Evolutionary conservation across 1,140 invertebrate species (phyloP), one percentile per base, ranked within the genome.

Genomic region (Elymnias hypermnestra): DNA sequence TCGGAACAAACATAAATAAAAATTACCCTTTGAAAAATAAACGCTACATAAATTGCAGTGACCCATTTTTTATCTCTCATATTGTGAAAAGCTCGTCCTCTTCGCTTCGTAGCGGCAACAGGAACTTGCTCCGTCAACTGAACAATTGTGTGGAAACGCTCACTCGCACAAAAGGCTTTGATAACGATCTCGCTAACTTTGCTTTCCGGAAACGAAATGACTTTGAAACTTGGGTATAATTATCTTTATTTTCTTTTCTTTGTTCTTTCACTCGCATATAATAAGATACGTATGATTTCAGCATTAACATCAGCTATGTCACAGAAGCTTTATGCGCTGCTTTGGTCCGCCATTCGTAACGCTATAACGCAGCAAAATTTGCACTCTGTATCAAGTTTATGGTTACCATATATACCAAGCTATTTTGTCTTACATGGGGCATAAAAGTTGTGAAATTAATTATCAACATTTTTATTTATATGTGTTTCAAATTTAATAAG

Each of bases 141-240:
- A 15, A 46, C 31, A 46, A 46, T 45, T 37, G 42, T 37, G 43
- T 28, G 36, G 43, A 46, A 37, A 46, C 22, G 15, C 18, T 26
- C 38, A 25, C 31, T 13, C 21, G 35, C 36, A 46, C 33, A 37
- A 46, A 39, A 26, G 23, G 15, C 35, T 46, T 46, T 46, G 35
- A 28, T 46, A 46, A 46, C 9, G 43, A 46, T 46, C 43, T 38
- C 43, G 23, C 14, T 17, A 14, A 46, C 43, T 26, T 36, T 36
- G 21, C 18, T 21, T 36, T 44, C 42, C 31, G 33, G 22, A 9
- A 36, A 44, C 6, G 15, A 35, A 22, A 44, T 22, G 21, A 1
- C 4, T 14, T 44, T 35, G 19, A 25, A 35, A 31, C 26, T 42
- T 33, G 17, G 18, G 7, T 13, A 8, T 28, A 9, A 28, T 28